Evolutionary conservation across 2,888 invertebrate species (phyloP).

Genomic region (Piscicola geometra): DNA sequence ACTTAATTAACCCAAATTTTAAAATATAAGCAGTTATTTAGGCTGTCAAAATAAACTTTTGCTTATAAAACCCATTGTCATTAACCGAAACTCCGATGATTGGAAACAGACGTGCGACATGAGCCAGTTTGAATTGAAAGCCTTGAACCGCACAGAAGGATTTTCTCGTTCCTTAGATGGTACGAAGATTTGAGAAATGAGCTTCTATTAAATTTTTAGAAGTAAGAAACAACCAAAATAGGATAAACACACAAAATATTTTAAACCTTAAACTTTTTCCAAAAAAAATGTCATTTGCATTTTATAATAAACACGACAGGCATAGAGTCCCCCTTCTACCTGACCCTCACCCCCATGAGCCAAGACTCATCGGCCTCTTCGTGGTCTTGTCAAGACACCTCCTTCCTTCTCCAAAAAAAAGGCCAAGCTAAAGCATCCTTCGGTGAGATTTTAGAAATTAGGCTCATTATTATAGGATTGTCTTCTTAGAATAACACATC

Average conservation of each 20-base stretch:
- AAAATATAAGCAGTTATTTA: not conserved
- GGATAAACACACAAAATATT: not conserved
- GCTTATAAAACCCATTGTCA: not conserved
- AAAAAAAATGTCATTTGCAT: not conserved
- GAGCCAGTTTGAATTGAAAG: not conserved
- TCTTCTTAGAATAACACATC: too few species aligned
- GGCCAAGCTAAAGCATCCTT: not conserved
- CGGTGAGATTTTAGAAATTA: too few species aligned
- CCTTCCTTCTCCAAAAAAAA: not conserved
- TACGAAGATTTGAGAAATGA: not conserved
- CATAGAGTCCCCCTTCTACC: not conserved
- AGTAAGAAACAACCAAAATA: not conserved
- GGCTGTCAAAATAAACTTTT: not conserved
- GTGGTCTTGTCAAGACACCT: not conserved
- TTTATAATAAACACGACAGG: too few species aligned
- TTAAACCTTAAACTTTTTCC: not conserved
- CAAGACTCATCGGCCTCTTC: not conserved
- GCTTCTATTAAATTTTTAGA: not conserved
- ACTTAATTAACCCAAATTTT: not conserved
- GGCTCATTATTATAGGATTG: too few species aligned
- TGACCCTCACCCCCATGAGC: not conserved
- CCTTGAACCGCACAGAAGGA: not conserved
- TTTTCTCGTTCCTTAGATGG: not conserved
- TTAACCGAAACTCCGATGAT: not conserved
- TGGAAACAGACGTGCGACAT: slow-evolving; percentile 2